Evolutionary conservation across 2,888 invertebrate species (phyloP).

Genomic region (Octodonta nipae): DNA sequence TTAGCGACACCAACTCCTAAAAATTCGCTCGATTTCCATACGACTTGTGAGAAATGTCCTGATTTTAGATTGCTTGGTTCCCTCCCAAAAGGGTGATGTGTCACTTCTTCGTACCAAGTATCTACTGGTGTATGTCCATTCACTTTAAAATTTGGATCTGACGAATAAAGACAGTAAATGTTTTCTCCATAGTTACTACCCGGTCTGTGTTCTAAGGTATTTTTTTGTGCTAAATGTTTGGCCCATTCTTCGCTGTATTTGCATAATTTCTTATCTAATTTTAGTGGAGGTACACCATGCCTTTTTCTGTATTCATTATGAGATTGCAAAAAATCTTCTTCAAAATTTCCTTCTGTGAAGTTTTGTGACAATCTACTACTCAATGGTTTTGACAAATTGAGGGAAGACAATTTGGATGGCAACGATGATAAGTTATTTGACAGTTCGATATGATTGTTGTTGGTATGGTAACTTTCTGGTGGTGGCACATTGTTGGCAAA

Average conservation of each 20-base stretch:
- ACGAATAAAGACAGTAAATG: constrained; percentile 63
- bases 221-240: constrained; percentile 49
- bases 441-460: constrained; percentile 31
- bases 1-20: constrained; percentile 56
- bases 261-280: constrained; percentile 49
- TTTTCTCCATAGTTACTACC: constrained; percentile 74
- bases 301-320: constrained; percentile 58
- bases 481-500: constrained; percentile 62
- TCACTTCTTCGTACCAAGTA: constrained; percentile 62
- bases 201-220: constrained; percentile 57
- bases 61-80: constrained; percentile 48
- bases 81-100: constrained; percentile 46
- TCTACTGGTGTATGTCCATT: constrained; percentile 60
- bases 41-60: constrained; percentile 54
- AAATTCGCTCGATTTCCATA: constrained; percentile 53
- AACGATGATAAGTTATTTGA: constrained; percentile 24
- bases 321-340: constrained; percentile 55
- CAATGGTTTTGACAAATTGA: too few species aligned
- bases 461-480: constrained; percentile 27
- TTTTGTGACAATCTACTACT: constrained; percentile 10
- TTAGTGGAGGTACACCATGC: constrained; percentile 57
- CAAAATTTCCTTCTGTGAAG: constrained; percentile 39
- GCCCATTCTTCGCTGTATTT: constrained; percentile 63
- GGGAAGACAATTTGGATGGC: too few species aligned
- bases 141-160: constrained; percentile 51